Base-by-base conservation (phyloP, 2,888 invertebrate genomes). In the Vesta saturnalis region DNA sequence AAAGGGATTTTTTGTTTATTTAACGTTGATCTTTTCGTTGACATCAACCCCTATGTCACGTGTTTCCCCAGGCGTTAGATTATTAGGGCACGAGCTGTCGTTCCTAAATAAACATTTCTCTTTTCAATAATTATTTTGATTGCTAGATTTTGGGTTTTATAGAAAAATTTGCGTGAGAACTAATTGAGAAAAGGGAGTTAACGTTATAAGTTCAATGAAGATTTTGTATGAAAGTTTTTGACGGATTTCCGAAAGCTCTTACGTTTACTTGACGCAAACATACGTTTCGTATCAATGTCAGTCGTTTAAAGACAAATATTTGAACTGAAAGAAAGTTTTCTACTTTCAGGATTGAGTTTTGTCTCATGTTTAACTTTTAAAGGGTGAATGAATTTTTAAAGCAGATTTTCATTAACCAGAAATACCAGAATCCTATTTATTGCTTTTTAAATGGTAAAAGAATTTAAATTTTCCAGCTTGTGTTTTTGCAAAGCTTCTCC, bases 271-370 rank as follows among this genome's bases (percentile, higher is more conserved):
- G 58, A 63, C 52, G 62, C 57, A 67, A 70, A 70, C 67, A 63
- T 68, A 63, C 21, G 64, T 64, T 49, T 58, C 64, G 71, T 63
- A 62, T 69, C 71, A 58, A 54, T 68, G 69, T 68, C 66, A 56
- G 61, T 52, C 56, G 39, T 39, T 39, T 8, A 10, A 39, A 39
- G 12, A n/a, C 39, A 39, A 39, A 39, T 39, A 39, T 39, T 39
- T 39, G n/a, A 39, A 6, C 30, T 4, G 39, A n/a, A 39, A 39
- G 39, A 39, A 39, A 39, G 39, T 39, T 39, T 39, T 39, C 39
- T 8, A 39, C 39, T 39, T 39, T 39, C 2, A 10, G 39, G 8
- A 39, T 3, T n/a, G 39, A 39, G 8, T 39, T 39, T 30, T 30
- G 30, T n/a, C 39, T 1, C n/a, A 5, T 5, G 39, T 39, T 39